Conservation (phyloP, 1,140 invertebrate genomes). For the Linepithema humile region DNA sequence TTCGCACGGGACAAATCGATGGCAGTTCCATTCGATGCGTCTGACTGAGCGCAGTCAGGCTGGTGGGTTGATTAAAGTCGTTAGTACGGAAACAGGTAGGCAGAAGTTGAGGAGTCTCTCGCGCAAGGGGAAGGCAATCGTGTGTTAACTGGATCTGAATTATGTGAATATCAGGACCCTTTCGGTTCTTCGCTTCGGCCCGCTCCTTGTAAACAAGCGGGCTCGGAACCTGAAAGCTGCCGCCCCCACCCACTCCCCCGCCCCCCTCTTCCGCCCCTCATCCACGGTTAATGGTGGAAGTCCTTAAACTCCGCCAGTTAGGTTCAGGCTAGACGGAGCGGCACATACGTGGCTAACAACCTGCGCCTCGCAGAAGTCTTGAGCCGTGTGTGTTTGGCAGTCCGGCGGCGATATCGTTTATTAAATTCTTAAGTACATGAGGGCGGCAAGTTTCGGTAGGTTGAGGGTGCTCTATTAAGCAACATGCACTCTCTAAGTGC, state of each 20-base stretch:
- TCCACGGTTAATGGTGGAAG: slow-evolving; percentile 59
- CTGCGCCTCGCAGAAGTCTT: slow-evolving; percentile 42
- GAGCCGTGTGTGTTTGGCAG: slow-evolving; percentile 27
- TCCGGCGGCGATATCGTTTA: slow-evolving; percentile 64
- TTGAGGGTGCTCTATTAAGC: slow-evolving; percentile 11
- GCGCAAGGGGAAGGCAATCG: not conserved
- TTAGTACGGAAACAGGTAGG: slow-evolving; percentile 13
- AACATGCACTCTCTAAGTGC: not conserved
- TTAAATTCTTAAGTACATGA: slow-evolving; percentile 66
- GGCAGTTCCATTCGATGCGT: slow-evolving; percentile 17
- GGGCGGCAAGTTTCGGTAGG: slow-evolving; percentile 17
- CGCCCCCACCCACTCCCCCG: no score
- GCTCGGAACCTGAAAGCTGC: slow-evolving; percentile 29
- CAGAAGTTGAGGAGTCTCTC: not conserved
- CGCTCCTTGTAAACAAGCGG: not conserved
- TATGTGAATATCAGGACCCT: slow-evolving; percentile 47
- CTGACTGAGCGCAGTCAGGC: not conserved
- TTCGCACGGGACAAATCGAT: slow-evolving; percentile 40
- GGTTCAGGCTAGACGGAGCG: not conserved
- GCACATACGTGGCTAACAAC: slow-evolving; percentile 50
- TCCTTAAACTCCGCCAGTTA: slow-evolving; percentile 58
- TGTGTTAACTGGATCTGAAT: slow-evolving; percentile 43
- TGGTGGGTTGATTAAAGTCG: slow-evolving; percentile 29
- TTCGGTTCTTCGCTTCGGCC: slow-evolving; percentile 17
- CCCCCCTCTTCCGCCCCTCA: no score